Evolutionary conservation across 1,140 invertebrate genomes (phyloP).

Genomic region (Eueides isabella): DNA sequence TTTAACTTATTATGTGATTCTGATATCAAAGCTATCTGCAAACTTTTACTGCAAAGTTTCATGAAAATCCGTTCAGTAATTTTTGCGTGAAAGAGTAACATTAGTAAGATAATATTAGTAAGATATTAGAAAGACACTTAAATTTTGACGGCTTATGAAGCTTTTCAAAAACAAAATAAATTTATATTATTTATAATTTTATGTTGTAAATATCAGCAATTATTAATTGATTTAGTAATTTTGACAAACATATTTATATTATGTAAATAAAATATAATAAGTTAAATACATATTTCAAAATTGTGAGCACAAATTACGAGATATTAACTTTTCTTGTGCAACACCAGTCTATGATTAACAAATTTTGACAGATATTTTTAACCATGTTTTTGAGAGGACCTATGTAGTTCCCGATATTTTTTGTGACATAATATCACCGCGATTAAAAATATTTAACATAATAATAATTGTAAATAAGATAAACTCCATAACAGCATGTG

Average conservation of each 20-base stretch:
- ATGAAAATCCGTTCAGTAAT: no score
- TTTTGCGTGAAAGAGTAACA: no score
- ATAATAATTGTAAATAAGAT: slow-evolving; percentile 55
- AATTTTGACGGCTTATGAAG: no score
- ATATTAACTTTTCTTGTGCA: slow-evolving; percentile 28
- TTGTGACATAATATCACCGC: slow-evolving; percentile 63
- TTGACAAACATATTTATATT: not conserved
- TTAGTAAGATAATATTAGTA: no score
- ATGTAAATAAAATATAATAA: not conserved
- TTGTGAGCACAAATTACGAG: slow-evolving; percentile 5
- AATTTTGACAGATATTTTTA: slow-evolving; percentile 71
- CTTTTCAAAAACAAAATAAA: no score
- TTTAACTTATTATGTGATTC: no score
- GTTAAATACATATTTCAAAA: not conserved
- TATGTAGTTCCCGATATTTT: slow-evolving; percentile 53
- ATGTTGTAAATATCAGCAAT: no score
- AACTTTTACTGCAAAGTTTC: no score
- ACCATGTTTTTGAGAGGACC: slow-evolving; percentile 73
- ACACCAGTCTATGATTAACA: slow-evolving; percentile 29
- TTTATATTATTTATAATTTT: no score
- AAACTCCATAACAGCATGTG: slow-evolving; percentile 65
- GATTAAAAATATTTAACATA: slow-evolving; percentile 64
- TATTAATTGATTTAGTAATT: no score
- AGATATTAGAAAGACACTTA: no score
- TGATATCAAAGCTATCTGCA: no score